Conservation (phyloP, 1,140 invertebrate species). For the Procambarus clarkii region DNA sequence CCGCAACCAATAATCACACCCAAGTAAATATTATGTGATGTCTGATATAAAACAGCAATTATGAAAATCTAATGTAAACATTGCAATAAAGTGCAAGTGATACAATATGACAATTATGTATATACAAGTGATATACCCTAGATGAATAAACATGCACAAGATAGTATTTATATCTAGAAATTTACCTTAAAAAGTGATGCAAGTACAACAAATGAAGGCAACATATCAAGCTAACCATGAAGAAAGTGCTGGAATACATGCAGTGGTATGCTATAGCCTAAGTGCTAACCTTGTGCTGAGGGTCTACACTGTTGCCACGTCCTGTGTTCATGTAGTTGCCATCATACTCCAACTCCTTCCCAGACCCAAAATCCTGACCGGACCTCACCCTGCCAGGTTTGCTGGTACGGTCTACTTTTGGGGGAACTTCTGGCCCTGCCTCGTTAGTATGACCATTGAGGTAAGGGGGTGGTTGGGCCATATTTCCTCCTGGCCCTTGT, state of each 20-base stretch:
- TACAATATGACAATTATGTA: background rate
- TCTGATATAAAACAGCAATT: background rate
- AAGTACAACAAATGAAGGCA: background rate
- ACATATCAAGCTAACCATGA: background rate
- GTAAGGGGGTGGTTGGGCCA: constrained; percentile 61
- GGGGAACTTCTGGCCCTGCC: constrained; percentile 85
- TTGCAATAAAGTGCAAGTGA: background rate
- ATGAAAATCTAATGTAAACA: background rate
- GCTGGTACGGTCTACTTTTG: constrained; percentile 85
- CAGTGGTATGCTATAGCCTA: constrained; percentile 24
- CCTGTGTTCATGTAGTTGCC: constrained; percentile 73
- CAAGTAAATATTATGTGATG: background rate
- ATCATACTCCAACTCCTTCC: constrained; percentile 75
- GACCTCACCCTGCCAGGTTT: constrained; percentile 80
- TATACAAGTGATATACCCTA: background rate
- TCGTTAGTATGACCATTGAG: constrained; percentile 59
- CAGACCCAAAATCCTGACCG: constrained; percentile 76
- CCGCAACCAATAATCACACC: background rate
- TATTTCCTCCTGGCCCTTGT: constrained; percentile 37
- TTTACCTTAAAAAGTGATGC: background rate
- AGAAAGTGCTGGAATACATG: background rate
- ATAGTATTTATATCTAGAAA: background rate
- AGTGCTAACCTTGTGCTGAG: constrained; percentile 66
- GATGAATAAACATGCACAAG: constrained; percentile 3
- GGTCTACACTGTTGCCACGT: constrained; percentile 65